These are phyloP conservation scores for Sternotherus odoratus DNA, from an alignment of 2,797 vertebrate species.

Conservation along the genomic window DNA sequence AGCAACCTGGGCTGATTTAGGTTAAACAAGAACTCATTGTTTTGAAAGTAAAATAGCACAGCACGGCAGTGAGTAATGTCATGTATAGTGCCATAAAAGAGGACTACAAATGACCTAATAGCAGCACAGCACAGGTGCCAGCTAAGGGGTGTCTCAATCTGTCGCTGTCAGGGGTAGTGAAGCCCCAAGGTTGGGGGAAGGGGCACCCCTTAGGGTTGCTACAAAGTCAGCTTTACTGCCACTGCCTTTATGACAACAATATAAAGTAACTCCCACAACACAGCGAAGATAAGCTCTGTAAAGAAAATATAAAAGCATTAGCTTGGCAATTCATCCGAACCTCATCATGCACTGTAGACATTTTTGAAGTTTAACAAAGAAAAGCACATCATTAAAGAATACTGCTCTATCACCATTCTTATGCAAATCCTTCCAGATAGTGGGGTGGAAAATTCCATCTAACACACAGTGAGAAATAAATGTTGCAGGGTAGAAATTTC, in stretches of 20 bases:
- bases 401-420: constrained; percentile 86
- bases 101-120: not conserved
- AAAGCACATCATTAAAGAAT: constrained; percentile 88
- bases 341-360: constrained; percentile 85
- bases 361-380: constrained; percentile 88
- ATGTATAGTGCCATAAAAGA: not conserved
- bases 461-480: constrained; percentile 83
- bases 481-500: constrained; percentile 85
- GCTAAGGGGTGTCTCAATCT: constrained; percentile 26
- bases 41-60: constrained; percentile 43
- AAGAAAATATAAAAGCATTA: constrained; percentile 87
- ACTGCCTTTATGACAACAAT: constrained; percentile 81
- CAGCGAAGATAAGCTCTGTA: constrained; percentile 84
- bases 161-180: constrained; percentile 26
- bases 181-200: constrained; percentile 53
- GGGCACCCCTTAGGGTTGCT: constrained; percentile 59
- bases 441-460: constrained; percentile 87
- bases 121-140: constrained; percentile 10
- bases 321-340: constrained; percentile 84
- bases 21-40: constrained; percentile 58
- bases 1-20: not conserved
- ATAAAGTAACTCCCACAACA: constrained; percentile 84
- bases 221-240: constrained; percentile 77
- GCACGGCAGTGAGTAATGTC: constrained; percentile 5
- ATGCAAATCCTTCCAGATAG: constrained; percentile 87